Base-by-base conservation (phyloP, 92 coral and sea anemone genomes). In the Siderastrea radians region DNA sequence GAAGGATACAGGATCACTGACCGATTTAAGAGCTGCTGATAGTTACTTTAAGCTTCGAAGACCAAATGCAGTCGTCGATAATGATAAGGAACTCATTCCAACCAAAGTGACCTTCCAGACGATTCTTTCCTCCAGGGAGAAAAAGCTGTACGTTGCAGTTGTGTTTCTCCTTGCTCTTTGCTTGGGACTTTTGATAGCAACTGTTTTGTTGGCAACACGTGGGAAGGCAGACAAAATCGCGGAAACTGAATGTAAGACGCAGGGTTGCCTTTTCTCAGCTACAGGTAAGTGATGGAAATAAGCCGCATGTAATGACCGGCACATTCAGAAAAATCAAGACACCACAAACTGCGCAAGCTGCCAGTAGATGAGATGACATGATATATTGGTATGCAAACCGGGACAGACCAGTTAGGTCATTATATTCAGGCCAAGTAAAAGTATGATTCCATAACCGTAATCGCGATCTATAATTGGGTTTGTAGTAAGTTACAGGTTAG, bases 11-110 rank as follows among this genome's bases (percentile, higher is more conserved):
- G 72, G 72, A 67, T 67, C 72, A 9, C 47, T 67, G 7, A 67
- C 72, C 15, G 49, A 67, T 43, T 67, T 67, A 67, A 26, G 48
- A 13, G 49, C 47, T 10, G 72, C 43, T 2, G 49, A 67, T 9
- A 44, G 49, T 43, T 67, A 67, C 72, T 67, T 26, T 67, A 67
- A 67, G 72, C 72, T 67, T 38, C 48, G 72, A 67, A 67, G 49
- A 67, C 9, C 4, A 6, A 43, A 67, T 38, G 49, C 49, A 67
- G 72, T 12, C 2, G 6, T 61, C 47, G 15, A 67, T 14, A 44
- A 17, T 65, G 13, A 19, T 16, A 65, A 67, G 14, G 72, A 67
- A 67, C 47, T 44, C 72, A 67, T 9, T 10, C 72, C 72, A 7
- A 6, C 49, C 5, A 67, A 43, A 19, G 72, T 43, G 3, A 67